Evolutionary conservation across 2,113 vertebrate genomes (phyloP).

Genomic region (Takifugu bimaculatus): DNA sequence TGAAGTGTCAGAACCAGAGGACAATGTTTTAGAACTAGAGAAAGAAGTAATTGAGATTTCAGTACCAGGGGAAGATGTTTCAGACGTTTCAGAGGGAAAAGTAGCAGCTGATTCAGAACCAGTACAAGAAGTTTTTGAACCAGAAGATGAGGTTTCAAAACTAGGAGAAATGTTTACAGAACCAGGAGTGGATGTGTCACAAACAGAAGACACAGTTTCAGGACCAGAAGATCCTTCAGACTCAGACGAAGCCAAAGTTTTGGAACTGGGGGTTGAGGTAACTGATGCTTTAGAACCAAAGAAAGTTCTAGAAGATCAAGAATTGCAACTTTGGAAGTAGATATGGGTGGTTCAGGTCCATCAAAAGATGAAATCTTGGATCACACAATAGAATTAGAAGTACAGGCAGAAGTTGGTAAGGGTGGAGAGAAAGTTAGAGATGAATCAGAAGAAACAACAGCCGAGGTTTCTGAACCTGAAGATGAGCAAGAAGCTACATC

Average conservation of each 20-base stretch:
- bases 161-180: constrained; percentile 4
- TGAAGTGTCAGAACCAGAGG: background rate
- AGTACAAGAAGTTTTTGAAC: background rate
- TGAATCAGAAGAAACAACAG: background rate
- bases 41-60: background rate
- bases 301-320: constrained; percentile 1
- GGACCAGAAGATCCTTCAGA: background rate
- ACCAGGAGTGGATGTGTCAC: background rate
- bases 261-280: background rate
- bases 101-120: background rate
- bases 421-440: background rate
- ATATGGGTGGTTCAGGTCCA: background rate
- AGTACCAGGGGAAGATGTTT: no score
- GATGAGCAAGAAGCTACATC: background rate
- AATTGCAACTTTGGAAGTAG: background rate
- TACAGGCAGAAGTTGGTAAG: background rate
- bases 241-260: background rate
- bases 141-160: constrained; percentile 2
- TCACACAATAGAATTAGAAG: no score
- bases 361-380: no score
- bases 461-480: background rate
- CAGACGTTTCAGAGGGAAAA: background rate
- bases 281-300: background rate
- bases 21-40: constrained; percentile 2
- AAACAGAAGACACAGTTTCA: background rate